phyloP scores from a whole-genome alignment of 2,113 vertebrate genomes.

The Ploceus nigricollis region DNA sequence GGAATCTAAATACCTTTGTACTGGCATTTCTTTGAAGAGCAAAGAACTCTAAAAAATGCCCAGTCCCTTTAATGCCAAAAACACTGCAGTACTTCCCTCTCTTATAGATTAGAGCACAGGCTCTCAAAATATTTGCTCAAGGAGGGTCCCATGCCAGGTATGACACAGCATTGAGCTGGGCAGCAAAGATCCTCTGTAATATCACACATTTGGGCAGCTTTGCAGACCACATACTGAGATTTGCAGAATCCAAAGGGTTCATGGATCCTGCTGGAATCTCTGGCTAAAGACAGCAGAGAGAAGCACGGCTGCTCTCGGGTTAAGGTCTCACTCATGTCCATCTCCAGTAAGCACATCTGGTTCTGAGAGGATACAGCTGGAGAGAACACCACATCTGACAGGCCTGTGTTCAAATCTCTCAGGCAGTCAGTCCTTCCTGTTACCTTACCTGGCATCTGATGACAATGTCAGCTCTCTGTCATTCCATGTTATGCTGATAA shows the following conservation, averaged over 20 bases:
- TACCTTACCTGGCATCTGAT: neutral
- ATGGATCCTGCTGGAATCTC: neutral
- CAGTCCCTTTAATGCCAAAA: neutral
- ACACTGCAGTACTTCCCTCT: neutral
- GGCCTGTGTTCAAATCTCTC: neutral
- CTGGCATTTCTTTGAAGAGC: neutral
- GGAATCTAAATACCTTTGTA: neutral
- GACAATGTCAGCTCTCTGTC: neutral
- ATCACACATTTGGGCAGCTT: neutral
- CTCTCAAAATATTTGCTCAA: slow-evolving; percentile 26
- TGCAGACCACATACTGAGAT: neutral
- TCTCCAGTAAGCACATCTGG: neutral
- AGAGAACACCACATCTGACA: neutral
- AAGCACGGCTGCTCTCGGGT: neutral
- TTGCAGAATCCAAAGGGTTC: neutral
- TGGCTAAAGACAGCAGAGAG: neutral
- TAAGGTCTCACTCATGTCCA: neutral
- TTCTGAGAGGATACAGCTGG: neutral
- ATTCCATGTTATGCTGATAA: neutral
- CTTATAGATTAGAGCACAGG: neutral
- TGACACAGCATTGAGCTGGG: neutral
- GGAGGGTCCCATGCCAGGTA: neutral
- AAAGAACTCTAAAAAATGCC: neutral
- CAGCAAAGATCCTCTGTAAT: neutral
- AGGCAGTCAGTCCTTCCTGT: neutral